Conservation (phyloP, 2,113 vertebrate species). For the Cyanistes caeruleus region DNA sequence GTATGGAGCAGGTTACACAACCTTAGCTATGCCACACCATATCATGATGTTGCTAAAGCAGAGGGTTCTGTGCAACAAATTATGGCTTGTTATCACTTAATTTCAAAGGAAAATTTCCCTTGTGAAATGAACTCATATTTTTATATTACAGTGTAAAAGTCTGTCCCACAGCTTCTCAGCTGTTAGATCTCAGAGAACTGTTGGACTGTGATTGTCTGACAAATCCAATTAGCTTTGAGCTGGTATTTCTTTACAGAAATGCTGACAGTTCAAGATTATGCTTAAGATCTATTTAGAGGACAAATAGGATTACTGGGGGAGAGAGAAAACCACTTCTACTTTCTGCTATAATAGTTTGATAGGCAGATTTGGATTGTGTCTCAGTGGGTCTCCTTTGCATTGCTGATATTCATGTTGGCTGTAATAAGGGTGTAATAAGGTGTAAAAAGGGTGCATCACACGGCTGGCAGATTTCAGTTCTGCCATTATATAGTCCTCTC, state of each 20-base stretch:
- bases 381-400: background rate
- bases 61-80: background rate
- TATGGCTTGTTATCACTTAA: background rate
- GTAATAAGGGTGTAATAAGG: background rate
- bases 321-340: background rate
- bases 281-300: conserved; percentile 25
- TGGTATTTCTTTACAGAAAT: conserved; percentile 29
- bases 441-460: background rate
- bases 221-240: conserved; percentile 59
- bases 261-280: conserved; percentile 51
- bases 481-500: background rate
- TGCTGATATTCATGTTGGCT: background rate
- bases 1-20: background rate
- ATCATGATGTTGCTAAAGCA: background rate
- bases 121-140: background rate
- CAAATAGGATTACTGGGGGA: conserved; percentile 29
- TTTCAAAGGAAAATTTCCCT: background rate
- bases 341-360: background rate
- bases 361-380: background rate
- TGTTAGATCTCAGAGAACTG: background rate
- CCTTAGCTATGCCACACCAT: background rate
- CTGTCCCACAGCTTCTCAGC: background rate
- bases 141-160: background rate
- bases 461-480: background rate
- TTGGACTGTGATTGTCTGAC: background rate